A percentile compares a stretch with the other conserved stretches of the same genome.
These are phyloP conservation scores for Diadema setosum DNA, from an alignment of 35 echinoderm and acorn worm genomes.

Conservation along the genomic window DNA sequence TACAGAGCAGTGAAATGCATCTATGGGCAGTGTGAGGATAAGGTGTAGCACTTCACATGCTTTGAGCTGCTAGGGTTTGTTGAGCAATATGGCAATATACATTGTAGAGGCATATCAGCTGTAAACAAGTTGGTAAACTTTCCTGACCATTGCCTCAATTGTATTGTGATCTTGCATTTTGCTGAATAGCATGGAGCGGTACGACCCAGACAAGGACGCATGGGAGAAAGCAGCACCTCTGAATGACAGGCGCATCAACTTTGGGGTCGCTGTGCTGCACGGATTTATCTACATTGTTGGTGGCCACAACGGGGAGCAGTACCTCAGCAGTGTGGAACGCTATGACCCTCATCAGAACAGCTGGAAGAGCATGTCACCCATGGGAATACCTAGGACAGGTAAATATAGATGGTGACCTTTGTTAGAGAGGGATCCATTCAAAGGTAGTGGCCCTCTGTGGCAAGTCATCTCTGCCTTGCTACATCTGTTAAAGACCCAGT, in stretches of 20 bases:
- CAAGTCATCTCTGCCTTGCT: too few species aligned
- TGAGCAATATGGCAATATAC: too few species aligned
- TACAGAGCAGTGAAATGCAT: too few species aligned
- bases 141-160: too few species aligned
- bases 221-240: conserved; percentile 91
- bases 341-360: conserved; percentile 81
- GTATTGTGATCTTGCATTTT: neutral
- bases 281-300: conserved; percentile 96
- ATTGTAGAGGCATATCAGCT: too few species aligned
- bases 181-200: conserved; percentile 76
- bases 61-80: too few species aligned
- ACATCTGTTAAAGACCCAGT: too few species aligned
- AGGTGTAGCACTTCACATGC: too few species aligned
- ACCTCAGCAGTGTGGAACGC: conserved; percentile 83
- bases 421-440: too few species aligned
- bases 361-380: conserved; percentile 70
- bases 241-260: conserved; percentile 88
- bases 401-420: neutral
- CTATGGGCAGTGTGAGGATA: too few species aligned
- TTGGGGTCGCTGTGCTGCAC: conserved; percentile 80
- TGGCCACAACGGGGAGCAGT: conserved; percentile 83
- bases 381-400: conserved; percentile 48
- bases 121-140: too few species aligned
- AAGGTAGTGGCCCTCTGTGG: too few species aligned
- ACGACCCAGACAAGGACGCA: conserved; percentile 61